Evolutionary conservation across 1,140 invertebrate genomes (phyloP), one percentile per base, ranked within the genome.

Genomic region (Hylaeus anthracinus): DNA sequence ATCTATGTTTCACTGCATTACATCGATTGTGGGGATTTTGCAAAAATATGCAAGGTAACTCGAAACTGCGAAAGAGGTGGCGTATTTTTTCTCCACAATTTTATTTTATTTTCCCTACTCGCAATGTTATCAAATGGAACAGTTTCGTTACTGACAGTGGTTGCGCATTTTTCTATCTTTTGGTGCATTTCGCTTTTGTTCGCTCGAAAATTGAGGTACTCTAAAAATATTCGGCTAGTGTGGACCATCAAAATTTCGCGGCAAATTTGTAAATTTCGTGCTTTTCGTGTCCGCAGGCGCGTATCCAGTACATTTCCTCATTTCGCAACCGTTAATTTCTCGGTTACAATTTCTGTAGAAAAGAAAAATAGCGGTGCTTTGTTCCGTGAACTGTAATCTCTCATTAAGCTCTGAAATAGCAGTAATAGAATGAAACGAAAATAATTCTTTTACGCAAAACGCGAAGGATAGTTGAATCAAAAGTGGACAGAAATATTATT

Each of bases 101-200:
- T 26, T 43, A 55, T 45, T 71, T 63, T 12, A 39, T 71, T 78
- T 48, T 14, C 9, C 58, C 15, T 12, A 9, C 5, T 37, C 67
- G 9, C 1, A 26, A 48, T 78, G 26, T 78, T 58, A 53, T 71
- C 67, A 78, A 71, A 63, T 78, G 75, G 75, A 71, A 71, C 67
- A 63, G 66, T 78, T 61, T 12, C 66, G 55, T 51, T 51, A 10
- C 39, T 14, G 15, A 41, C 65, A 70, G 66, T 9, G 58, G 43
- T 71, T 53, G 37, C 45, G 37, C 45, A 48, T 78, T 78, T 71
- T 63, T 15, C 58, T 39, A 78, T 53, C 75, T 78, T 78, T 78
- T 78, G 75, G 71, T 63, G 75, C 51, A 71, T 63, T 76, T n/a
- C 67, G 70, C 67, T 48, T 71, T 78, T 78, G 67, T 78, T 71